Percentiles rank a stretch among this genome's conserved stretches.
phyloP scores from a whole-genome alignment of 2,888 invertebrate genomes.

The Geophilus truncorum region DNA sequence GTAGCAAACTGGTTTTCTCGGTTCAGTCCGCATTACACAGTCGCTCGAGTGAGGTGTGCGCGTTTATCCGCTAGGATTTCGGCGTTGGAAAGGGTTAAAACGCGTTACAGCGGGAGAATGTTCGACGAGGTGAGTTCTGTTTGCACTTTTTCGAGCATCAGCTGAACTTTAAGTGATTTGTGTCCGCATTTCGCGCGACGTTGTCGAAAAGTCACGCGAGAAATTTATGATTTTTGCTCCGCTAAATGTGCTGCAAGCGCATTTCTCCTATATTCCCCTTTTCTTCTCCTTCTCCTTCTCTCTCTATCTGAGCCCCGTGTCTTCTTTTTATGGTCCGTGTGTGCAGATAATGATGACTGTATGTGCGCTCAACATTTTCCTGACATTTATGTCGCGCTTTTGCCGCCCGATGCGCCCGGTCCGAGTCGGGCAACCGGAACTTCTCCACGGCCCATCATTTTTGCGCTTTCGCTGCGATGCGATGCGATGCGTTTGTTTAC shows the following conservation, averaged over 20 bases:
- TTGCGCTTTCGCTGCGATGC: too few relatives aligned
- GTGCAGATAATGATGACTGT: neutral
- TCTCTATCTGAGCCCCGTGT: too few relatives aligned
- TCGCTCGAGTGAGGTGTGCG: neutral
- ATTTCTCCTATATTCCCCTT: neutral
- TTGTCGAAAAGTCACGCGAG: too few relatives aligned
- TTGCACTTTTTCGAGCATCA: neutral
- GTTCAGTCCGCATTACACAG: neutral
- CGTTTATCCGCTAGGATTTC: neutral
- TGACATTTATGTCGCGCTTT: neutral
- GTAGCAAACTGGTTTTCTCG: neutral
- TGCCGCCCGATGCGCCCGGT: neutral
- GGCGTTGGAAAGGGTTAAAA: neutral
- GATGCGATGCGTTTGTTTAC: too few relatives aligned
- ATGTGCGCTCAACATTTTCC: neutral
- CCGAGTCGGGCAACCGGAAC: neutral
- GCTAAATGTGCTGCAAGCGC: neutral
- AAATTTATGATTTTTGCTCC: too few relatives aligned
- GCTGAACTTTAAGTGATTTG: neutral
- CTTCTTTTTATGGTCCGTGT: neutral
- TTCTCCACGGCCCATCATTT: neutral
- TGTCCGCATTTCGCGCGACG: too few relatives aligned
- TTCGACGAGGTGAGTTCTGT: neutral
- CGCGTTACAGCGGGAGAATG: neutral
- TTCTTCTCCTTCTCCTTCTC: neutral